Evolutionary conservation across 2,113 vertebrate genomes (phyloP), one percentile per base, ranked within the genome.

Genomic region (Phyllopteryx taeniolatus): DNA sequence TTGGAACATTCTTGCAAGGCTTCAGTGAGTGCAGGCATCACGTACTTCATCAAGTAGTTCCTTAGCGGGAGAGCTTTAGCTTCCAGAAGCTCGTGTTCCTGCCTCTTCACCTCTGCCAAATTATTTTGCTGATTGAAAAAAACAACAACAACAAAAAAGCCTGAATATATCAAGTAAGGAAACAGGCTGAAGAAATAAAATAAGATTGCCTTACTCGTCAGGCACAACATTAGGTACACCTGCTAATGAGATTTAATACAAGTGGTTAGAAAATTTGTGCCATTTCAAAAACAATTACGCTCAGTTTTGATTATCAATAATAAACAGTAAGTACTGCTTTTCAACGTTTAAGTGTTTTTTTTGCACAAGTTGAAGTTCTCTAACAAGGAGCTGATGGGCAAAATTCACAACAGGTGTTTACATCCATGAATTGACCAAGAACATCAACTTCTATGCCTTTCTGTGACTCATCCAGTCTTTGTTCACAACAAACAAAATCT

Each of bases 11-110:
- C 94, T 6, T 88, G 85, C 81, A 98, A 88, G 1, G 95, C 97
- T 79, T 92, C 88, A 62, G 91, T 88, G 43, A 99, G 94, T 0
- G 94, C 92, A 5, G 97, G 96, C 94, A 98, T 98, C 53, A 98
- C 94, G 0, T 95, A 88, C 76, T 93, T 94, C 95, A 98, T 96
- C 87, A 99, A 86, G 76, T 96, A 99, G 83, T 95, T 95, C 56
- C 96, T 93, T 81, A 98, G 79, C 15, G 96, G 96, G 66, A 93
- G 0, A 19, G 94, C 92, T 57, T 86, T 94, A 0, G 93, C 92
- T 72, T 96, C 94, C 73, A 95, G 61, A 51, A 96, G 77, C 81
- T 97, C 94, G 4, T 77, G 42, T 83, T 99, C 94, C 88, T 98
- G 94, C 33, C 79, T 91, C 72, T 92, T 93, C 68, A 98, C 92